Evolutionary conservation across 2,888 invertebrate genomes (phyloP), one percentile per base, ranked within the genome.

Genomic region (Tolmerus cingulatus): DNA sequence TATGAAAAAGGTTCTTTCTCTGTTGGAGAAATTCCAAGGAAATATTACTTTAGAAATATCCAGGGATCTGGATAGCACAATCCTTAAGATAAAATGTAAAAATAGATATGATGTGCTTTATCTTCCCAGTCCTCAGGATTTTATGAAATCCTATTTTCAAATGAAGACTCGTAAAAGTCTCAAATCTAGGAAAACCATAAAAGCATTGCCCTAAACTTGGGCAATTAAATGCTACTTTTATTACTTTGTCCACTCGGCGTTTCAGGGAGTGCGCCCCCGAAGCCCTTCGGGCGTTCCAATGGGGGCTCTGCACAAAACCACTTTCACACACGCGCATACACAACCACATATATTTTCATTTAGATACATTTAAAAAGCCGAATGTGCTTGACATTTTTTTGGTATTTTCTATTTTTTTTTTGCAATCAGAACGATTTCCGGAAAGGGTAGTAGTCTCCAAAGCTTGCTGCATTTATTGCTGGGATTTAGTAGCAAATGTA

Each of bases 121-220:
- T 81, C 51, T 51, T 46, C 12, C n/a, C 46, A 51, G 51, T 81
- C 81, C 16, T 51, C 8, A 4, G 51, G 55, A 34, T 81, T 81
- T 81, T 81, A 81, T 81, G 81, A 55, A 81, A 81, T 81, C 81
- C 81, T 81, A 55, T 51, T 81, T 81, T 81, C 81, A 81, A 81
- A 81, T 81, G 81, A 81, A 55, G 51, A 8, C 81, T 55, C 81
- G 34, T 81, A 81, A 81, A 81, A 81, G 66, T 81, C 55, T 30
- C 34, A 30, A 51, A 81, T 81, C 81, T 81, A 40, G 81, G 81
- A 81, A 81, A 81, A 81, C 34, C 81, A 81, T 81, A 81, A 81
- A 81, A 81, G 81, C 55, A 30, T 55, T 81, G 51, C 81, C 51
- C 55, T 81, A 81, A 81, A 81, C 51, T 81, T 81, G 51, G 46